Conservation (phyloP, 2,113 vertebrate species). For the Globicephala melas region DNA sequence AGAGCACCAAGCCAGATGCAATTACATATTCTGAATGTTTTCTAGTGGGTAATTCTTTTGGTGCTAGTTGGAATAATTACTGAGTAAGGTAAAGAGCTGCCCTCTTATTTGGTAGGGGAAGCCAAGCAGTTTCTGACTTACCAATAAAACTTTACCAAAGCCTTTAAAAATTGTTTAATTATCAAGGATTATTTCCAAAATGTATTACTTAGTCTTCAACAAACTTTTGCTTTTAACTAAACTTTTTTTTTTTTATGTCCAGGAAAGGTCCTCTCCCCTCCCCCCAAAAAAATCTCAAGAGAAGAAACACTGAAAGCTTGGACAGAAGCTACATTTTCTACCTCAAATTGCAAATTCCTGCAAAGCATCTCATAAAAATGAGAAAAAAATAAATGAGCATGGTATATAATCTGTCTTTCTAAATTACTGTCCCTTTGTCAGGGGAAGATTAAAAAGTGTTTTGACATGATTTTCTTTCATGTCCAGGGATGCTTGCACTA, state of each 20-base stretch:
- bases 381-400: not conserved
- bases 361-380: not conserved
- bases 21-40: conserved; percentile 56
- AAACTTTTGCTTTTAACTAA: conserved; percentile 22
- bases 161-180: not conserved
- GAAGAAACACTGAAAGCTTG: not conserved
- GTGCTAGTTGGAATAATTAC: conserved; percentile 40
- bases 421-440: not conserved
- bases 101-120: not conserved
- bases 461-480: not conserved
- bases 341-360: not conserved
- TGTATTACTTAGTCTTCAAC: not conserved
- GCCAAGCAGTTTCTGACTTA: not conserved
- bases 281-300: not conserved
- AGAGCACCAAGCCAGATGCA: conserved; percentile 31
- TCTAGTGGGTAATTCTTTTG: conserved; percentile 20
- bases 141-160: not conserved
- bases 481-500: not conserved
- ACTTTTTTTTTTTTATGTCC: not conserved
- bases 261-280: not conserved
- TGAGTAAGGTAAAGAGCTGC: conserved; percentile 17
- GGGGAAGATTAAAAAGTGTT: not conserved
- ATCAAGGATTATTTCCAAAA: conserved; percentile 1
- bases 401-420: not conserved
- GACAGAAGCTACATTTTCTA: not conserved